These are phyloP conservation scores for human DNA, from an alignment of 2,113 vertebrate genomes.

Conservation along the genomic window DNA sequence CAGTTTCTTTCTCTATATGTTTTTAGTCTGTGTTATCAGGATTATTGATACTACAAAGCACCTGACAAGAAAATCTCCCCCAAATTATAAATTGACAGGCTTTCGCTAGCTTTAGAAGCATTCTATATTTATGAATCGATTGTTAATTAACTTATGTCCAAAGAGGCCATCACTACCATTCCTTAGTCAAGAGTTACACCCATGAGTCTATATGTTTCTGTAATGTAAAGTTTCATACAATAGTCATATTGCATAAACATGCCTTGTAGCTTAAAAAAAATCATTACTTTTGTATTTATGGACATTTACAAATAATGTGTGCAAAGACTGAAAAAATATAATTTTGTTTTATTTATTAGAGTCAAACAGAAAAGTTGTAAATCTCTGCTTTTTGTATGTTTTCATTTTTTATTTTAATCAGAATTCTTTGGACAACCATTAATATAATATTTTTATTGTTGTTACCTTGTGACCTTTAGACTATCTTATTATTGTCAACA, in stretches of 20 bases:
- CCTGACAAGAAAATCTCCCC: background rate
- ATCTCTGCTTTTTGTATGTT: background rate
- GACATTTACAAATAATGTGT: background rate
- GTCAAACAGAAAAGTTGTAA: background rate
- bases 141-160: background rate
- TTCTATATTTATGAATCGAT: background rate
- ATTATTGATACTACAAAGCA: background rate
- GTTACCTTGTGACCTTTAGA: background rate
- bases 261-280: too few relatives aligned
- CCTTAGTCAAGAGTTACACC: background rate
- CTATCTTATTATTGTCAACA: background rate
- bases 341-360: background rate
- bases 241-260: background rate
- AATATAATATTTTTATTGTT: background rate
- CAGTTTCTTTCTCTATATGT: background rate
- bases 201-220: background rate
- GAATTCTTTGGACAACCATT: background rate
- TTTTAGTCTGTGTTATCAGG: background rate
- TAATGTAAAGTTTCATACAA: background rate
- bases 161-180: background rate
- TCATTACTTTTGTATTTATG: background rate
- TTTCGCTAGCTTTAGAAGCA: background rate
- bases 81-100: background rate
- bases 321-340: background rate
- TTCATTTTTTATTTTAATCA: background rate